Conservation (phyloP, 2,113 vertebrate genomes). For the Catharus fuscescens region DNA sequence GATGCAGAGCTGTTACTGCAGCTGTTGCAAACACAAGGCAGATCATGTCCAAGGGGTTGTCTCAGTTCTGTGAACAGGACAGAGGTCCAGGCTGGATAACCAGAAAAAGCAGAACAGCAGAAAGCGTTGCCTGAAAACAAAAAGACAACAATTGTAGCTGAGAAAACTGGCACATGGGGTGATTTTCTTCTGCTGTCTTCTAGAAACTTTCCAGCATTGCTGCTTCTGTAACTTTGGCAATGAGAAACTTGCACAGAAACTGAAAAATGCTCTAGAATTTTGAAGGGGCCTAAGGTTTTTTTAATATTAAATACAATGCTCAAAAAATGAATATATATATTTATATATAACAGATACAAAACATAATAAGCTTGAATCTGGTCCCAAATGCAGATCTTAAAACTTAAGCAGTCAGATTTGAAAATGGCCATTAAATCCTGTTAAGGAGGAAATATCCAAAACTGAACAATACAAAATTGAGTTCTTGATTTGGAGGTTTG, state of each 20-base stretch:
- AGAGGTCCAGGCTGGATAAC: background rate
- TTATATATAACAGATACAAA: background rate
- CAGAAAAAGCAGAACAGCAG: background rate
- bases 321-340: background rate
- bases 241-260: background rate
- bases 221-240: background rate
- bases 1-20: background rate
- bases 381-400: background rate
- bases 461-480: background rate
- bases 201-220: background rate
- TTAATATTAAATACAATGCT: background rate
- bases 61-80: background rate
- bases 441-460: background rate
- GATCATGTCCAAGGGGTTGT: background rate
- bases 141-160: constrained; percentile 27
- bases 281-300: background rate
- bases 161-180: background rate
- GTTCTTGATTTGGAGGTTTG: background rate
- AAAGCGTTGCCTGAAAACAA: constrained; percentile 54
- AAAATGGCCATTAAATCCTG: background rate
- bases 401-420: background rate
- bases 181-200: background rate
- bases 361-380: background rate
- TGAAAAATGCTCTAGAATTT: background rate
- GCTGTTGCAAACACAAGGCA: background rate